Evolutionary conservation across 2,113 vertebrate species (phyloP).

Genomic region (Daubentonia madagascariensis): DNA sequence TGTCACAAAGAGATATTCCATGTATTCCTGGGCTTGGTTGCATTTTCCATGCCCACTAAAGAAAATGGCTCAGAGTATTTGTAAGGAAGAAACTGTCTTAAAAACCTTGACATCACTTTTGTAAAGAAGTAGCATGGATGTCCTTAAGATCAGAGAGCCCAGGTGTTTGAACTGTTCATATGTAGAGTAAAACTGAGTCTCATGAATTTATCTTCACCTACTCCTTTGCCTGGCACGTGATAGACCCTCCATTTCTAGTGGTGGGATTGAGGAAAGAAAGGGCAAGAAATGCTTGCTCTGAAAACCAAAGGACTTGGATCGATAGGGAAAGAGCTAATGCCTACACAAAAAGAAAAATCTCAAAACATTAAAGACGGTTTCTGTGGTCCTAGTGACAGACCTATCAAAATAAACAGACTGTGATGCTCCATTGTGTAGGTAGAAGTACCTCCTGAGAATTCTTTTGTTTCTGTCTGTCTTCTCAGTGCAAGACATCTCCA

Average conservation of each 20-base stretch:
- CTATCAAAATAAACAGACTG: not conserved
- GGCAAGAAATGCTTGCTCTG: not conserved
- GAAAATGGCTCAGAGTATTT: not conserved
- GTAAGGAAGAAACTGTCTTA: not conserved
- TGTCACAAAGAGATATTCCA: not conserved
- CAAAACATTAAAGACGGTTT: not conserved
- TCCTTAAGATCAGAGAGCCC: not conserved
- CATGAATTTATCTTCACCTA: not conserved
- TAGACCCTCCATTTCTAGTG: not conserved
- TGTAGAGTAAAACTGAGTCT: not conserved
- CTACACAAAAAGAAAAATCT: not conserved
- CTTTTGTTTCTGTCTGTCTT: not conserved
- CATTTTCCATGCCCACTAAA: not conserved
- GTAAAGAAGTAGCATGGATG: not conserved
- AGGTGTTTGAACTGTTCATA: not conserved
- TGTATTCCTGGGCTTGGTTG: not conserved
- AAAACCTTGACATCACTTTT: not conserved
- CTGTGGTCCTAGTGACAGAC: not conserved
- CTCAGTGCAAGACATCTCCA: not conserved
- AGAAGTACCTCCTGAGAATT: not conserved
- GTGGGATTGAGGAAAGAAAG: not conserved
- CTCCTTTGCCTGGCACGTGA: not conserved
- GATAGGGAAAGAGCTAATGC: not conserved
- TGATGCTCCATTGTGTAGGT: not conserved
- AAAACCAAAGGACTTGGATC: not conserved